Percentiles rank a stretch among this genome's conserved stretches.
Conservation (phyloP, 2,113 vertebrate genomes). For the Cryptomyrus ogoouensis region DNA sequence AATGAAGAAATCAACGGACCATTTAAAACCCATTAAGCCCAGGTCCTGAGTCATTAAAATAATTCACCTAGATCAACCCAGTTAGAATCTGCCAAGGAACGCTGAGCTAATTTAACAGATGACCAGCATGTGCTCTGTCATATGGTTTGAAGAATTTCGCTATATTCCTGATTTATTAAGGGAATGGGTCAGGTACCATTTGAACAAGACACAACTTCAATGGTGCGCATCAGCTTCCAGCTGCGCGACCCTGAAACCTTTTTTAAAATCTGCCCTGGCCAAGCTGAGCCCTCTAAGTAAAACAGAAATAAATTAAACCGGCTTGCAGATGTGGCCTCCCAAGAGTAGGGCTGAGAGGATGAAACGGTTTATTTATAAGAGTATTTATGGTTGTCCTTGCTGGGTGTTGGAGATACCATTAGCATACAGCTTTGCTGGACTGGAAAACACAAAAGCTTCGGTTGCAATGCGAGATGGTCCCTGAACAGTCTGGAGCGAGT, state of each 20-base stretch:
- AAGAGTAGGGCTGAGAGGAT: not conserved
- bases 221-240: not conserved
- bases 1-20: constrained; percentile 5
- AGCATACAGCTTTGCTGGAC: not conserved
- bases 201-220: not conserved
- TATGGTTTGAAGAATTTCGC: not conserved
- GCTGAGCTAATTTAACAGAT: not conserved
- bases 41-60: constrained; percentile 3
- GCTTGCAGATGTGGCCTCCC: not conserved
- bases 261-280: not conserved
- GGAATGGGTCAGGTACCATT: not conserved
- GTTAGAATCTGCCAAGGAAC: not conserved
- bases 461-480: not conserved
- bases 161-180: not conserved
- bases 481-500: not conserved
- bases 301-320: constrained; percentile 1
- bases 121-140: not conserved
- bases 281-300: not conserved
- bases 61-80: not conserved
- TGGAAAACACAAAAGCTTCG: not conserved
- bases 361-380: not conserved
- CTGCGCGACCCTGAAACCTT: not conserved
- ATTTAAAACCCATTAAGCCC: not conserved
- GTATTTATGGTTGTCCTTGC: constrained; percentile 8
- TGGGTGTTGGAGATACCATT: not conserved